Evolutionary conservation across 2,888 invertebrate species (phyloP).

Genomic region (Lymantria dispar): DNA sequence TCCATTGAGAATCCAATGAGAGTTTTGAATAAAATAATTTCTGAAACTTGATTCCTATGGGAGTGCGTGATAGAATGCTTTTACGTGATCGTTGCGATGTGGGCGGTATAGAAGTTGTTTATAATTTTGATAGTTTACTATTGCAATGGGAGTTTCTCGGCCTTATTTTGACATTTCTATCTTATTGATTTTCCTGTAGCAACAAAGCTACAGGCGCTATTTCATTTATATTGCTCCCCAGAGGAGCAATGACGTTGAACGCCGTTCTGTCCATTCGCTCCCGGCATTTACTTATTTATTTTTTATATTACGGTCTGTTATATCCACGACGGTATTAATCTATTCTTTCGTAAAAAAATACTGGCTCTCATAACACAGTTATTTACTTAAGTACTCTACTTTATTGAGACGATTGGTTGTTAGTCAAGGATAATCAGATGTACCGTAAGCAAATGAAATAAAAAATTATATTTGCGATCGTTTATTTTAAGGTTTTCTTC

Average conservation of each 20-base stretch:
- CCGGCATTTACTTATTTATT: constrained; percentile 56
- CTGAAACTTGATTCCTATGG: constrained; percentile 6
- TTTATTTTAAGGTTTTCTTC: too few relatives aligned
- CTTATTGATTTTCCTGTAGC: constrained; percentile 57
- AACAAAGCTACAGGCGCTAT: constrained; percentile 54
- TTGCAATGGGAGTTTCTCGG: constrained; percentile 34
- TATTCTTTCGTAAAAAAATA: constrained; percentile 21
- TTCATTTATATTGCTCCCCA: constrained; percentile 67
- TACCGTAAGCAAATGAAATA: too few relatives aligned
- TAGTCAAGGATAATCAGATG: too few relatives aligned
- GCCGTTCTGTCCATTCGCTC: constrained; percentile 52
- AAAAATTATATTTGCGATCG: too few relatives aligned
- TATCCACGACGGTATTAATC: constrained; percentile 48
- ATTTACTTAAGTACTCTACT: neutral
- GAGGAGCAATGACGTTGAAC: constrained; percentile 50
- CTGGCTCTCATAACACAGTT: constrained; percentile 2
- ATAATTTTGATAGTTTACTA: constrained; percentile 28
- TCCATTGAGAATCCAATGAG: too few relatives aligned
- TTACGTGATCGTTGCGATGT: constrained; percentile 3
- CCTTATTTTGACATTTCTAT: constrained; percentile 59
- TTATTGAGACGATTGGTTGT: too few relatives aligned
- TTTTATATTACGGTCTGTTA: constrained; percentile 56
- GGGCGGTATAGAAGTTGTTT: constrained; percentile 13
- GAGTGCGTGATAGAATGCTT: constrained; percentile 7
- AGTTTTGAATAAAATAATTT: too few relatives aligned